Evolutionary conservation across 2,113 vertebrate genomes (phyloP).

Genomic region (Patagioenas fasciata): DNA sequence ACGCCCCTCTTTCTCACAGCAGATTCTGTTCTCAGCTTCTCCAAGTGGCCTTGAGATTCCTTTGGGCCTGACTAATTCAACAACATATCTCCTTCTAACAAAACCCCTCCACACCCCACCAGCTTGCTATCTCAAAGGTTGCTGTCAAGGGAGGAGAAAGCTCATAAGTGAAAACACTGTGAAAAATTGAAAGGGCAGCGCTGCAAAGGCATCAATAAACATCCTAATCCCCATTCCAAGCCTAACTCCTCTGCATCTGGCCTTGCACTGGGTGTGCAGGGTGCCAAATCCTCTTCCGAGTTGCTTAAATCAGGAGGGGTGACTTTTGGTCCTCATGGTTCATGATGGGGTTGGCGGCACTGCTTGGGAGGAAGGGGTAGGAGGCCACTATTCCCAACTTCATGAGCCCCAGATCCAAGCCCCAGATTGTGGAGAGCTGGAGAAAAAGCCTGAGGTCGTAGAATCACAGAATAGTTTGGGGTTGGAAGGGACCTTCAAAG

Average conservation of each 20-base stretch:
- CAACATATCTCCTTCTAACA: too few species aligned
- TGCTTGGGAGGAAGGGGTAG: background rate
- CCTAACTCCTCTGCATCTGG: background rate
- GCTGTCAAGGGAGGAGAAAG: background rate
- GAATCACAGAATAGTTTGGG: too few species aligned
- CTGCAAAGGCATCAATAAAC: background rate
- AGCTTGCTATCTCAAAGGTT: background rate
- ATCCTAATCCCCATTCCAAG: background rate
- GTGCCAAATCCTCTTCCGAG: background rate
- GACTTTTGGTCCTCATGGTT: background rate
- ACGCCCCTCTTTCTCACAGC: too few species aligned
- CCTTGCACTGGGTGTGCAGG: background rate
- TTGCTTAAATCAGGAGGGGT: background rate
- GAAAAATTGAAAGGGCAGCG: background rate
- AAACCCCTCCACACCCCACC: too few species aligned
- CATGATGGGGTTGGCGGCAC: too few species aligned
- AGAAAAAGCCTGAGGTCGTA: background rate
- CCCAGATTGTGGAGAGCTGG: rapidly evolving
- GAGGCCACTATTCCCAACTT: rapidly evolving
- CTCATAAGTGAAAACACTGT: background rate
- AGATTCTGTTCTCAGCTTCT: too few species aligned
- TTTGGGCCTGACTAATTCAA: too few species aligned
- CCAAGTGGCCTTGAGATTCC: too few species aligned
- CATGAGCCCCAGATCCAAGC: background rate
- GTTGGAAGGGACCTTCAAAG: too few species aligned